Evolutionary conservation across 1,140 invertebrate species (phyloP), one percentile per base, ranked within the genome.

Genomic region (Bactericera cockerelli): DNA sequence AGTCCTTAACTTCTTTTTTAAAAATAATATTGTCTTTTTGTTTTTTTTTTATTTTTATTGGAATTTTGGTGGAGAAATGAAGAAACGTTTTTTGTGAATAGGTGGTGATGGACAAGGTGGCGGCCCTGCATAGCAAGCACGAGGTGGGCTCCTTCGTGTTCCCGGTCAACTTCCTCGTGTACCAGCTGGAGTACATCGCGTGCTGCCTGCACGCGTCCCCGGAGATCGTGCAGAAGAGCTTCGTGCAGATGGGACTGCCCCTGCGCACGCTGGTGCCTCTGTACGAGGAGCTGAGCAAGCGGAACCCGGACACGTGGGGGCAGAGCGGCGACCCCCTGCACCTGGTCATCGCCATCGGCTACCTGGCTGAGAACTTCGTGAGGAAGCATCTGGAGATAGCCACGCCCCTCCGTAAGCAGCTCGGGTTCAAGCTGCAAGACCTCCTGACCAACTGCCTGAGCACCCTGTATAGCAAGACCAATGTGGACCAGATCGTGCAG

Each of bases 391-490:
- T 4, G 19, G 42, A 16, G 22, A 49, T 49, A 10, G 8, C 42
- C 3, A 16, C 8, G 6, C n/a, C 42, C n/a, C 42, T 49, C 3
- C n/a, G 42, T 4, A 49, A 49, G 19, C 42, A 49, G 42, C 22
- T 49, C 8, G 42, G 8, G 42, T 49, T 19, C n/a, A 49, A 49
- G 19, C 22, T 49, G 42, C 42, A 49, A 49, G 42, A 49, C 19
- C 8, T 49, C 3, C 42, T 49, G 8, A 49, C 42, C 4, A 49
- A 49, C 22, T 49, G 42, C 19, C 19, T 49, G 42, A 49, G 42
- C 22, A 49, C 42, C n/a, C 42, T 49, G n/a, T 49, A 49, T 22
- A 49, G n/a, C 8, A 49, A 49, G 42, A 49, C 42, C n/a, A 22
- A 49, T 22, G 42, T 49, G 8, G 42, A 49, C 8, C 42, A 49